Evolutionary conservation across 2,113 vertebrate genomes (phyloP).

Genomic region (Psittacara wagleri): DNA sequence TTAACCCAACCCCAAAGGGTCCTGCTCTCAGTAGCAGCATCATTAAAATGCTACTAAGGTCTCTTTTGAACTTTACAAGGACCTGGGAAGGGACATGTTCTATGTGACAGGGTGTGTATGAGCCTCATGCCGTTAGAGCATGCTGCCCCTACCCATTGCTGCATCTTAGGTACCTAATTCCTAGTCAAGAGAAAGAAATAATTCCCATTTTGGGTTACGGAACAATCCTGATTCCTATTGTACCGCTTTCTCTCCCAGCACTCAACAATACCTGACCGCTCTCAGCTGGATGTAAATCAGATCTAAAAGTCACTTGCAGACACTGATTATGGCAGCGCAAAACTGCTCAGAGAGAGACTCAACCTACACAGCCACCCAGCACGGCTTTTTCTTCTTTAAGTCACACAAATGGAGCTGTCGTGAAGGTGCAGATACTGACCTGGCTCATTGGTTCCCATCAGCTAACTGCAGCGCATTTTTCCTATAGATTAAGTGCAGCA

Average conservation of each 20-base stretch:
- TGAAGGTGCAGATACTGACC: not conserved
- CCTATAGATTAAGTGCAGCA: not conserved
- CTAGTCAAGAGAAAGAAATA: not conserved
- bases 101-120: not conserved
- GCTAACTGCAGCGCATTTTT: not conserved
- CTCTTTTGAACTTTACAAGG: not conserved
- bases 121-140: rapidly evolving
- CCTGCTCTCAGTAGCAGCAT: not conserved
- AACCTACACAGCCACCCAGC: not conserved
- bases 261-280: not conserved
- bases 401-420: not conserved
- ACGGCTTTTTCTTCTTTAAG: not conserved
- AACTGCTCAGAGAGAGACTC: not conserved
- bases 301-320: not conserved
- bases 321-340: not conserved
- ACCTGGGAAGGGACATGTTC: not conserved
- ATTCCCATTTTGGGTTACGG: not conserved
- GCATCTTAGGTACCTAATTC: not conserved
- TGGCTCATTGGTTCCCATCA: not conserved
- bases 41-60: not conserved
- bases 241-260: not conserved
- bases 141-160: not conserved
- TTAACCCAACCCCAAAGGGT: not conserved
- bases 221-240: not conserved
- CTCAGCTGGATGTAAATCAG: not conserved